phyloP scores from a whole-genome alignment of 2,888 invertebrate species.

The Xylota sylvarum region DNA sequence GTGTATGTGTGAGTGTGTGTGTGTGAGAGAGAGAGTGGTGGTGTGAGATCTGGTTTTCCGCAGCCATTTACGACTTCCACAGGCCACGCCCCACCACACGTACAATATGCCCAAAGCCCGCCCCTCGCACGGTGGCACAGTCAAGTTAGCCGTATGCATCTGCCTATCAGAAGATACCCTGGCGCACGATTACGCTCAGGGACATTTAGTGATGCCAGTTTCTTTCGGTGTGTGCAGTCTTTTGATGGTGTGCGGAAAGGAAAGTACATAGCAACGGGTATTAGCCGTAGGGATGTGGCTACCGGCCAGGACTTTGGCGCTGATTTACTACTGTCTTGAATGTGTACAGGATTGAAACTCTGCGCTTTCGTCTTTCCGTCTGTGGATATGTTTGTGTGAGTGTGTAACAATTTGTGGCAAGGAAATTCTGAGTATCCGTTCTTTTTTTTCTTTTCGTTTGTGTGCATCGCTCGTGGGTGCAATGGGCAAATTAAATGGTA shows the following conservation, averaged over 20 bases:
- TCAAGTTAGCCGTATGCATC: constrained; percentile 59
- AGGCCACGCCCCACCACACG: constrained; percentile 82
- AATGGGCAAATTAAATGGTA: constrained; percentile 74
- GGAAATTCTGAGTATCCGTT: constrained; percentile 27
- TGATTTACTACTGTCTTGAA: constrained; percentile 75
- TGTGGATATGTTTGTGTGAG: constrained; percentile 6
- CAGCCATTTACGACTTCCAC: constrained; percentile 83
- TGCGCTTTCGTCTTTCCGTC: background rate
- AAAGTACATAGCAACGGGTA: constrained; percentile 67
- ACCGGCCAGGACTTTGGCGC: constrained; percentile 83
- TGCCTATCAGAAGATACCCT: constrained; percentile 75
- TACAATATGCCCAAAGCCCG: constrained; percentile 67
- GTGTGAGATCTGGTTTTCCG: constrained; percentile 78
- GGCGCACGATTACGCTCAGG: constrained; percentile 66
- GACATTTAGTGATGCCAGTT: constrained; percentile 53
- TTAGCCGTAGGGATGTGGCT: constrained; percentile 82
- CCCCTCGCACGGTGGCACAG: constrained; percentile 50
- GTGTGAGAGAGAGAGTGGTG: constrained; percentile 4
- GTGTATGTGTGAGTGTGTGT: background rate
- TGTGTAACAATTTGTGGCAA: background rate
- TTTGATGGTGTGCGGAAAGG: constrained; percentile 24
- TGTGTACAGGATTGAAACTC: constrained; percentile 32
- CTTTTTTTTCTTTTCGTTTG: constrained; percentile 7
- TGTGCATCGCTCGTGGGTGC: constrained; percentile 68
- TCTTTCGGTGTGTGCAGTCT: constrained; percentile 13